Evolutionary conservation across 2,113 vertebrate species (phyloP), one percentile per base, ranked within the genome.

Genomic region (Phycodurus eques): DNA sequence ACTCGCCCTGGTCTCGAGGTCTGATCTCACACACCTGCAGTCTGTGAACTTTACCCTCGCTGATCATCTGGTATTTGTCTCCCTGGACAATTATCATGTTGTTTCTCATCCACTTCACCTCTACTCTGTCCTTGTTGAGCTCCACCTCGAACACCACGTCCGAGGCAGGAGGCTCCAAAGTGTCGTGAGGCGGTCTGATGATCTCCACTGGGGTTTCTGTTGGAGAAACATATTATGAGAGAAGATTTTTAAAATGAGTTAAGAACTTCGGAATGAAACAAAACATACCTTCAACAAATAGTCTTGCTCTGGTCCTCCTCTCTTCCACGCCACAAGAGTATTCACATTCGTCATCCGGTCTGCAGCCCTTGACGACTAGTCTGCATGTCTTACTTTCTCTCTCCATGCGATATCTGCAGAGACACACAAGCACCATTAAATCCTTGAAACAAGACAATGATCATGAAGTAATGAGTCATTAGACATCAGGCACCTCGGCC

Each of bases 1-100:
- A 99, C 92, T 99, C 96, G 5, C 98, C 98, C 87, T 99, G 98
- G 82, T 99, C 98, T 62, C 98, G 93, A 8, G 96, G 97, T 77
- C 90, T 94, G 85, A 99, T 96, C 68, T 98, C 95, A 54, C 97
- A 99, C 67, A 99, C 93, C 82, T 99, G 97, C 33, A 99, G 90
- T 61, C 96, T 91, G 83, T 99, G 97, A 72, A 96, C 80, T 78
- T 98, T 99, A 62, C 94, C 96, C 88, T 99, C 98, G 76, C 96
- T 99, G 91, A 98, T 96, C 97, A 99, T 99, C 90, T 98, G 97
- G 87, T 98, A 95, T 80, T 99, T 99, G 89, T 99, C 98, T 85
- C 98, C 96, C 79, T 98, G 97, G 79, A 98, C 90, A 0, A 99
- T 93, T 77, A 98, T 92, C 96, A 99, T 99, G 80, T 99, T 99